A percentile compares a stretch with the other conserved stretches of the same genome.
phyloP scores from a whole-genome alignment of 92 coral and sea anemone species.

The Pocillopora grandis region DNA sequence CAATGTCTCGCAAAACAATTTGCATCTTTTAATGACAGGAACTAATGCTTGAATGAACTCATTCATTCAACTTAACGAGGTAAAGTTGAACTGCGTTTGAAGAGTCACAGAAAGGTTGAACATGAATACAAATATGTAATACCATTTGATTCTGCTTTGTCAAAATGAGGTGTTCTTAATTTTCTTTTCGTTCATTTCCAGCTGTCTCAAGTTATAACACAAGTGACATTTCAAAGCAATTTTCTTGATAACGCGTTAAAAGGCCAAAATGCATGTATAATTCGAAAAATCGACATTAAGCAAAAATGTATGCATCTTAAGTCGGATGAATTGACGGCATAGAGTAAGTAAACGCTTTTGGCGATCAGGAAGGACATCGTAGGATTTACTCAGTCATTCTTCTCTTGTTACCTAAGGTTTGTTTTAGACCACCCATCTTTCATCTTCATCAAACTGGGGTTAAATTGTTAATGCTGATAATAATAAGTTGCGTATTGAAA shows the following conservation, averaged over 20 bases:
- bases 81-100: not conserved
- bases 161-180: not conserved
- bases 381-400: not conserved
- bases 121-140: not conserved
- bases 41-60: not conserved
- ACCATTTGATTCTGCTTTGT: not conserved
- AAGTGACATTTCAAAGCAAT: slow-evolving; percentile 34
- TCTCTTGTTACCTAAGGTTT: not conserved
- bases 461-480: not conserved
- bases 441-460: not conserved
- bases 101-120: not conserved
- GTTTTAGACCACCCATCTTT: not conserved
- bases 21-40: not conserved
- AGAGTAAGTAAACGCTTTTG: not conserved
- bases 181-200: not conserved
- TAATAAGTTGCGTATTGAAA: not conserved
- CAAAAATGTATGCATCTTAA: slow-evolving; percentile 2
- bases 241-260: slow-evolving; percentile 23
- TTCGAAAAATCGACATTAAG: slow-evolving; percentile 8
- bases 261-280: slow-evolving; percentile 25
- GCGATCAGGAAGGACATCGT: not conserved
- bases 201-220: slow-evolving; percentile 14
- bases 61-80: not conserved
- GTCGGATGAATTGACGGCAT: not conserved
- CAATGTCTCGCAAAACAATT: not conserved